Conservation (phyloP, 2,888 invertebrate genomes). For the Tipula helvola region DNA sequence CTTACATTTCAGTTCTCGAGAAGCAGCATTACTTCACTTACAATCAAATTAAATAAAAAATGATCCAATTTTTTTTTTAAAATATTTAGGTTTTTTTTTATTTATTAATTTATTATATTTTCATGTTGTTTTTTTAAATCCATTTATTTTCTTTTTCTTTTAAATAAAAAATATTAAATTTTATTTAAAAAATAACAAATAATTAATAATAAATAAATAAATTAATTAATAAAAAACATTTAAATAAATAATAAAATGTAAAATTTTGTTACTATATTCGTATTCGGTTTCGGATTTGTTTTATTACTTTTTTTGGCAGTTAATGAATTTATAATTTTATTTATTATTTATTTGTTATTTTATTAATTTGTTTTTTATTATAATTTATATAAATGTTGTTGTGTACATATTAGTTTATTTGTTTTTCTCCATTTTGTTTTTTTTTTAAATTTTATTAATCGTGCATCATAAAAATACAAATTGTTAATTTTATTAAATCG, state of each 20-base stretch:
- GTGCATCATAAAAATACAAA: conserved; percentile 4
- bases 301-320: neutral
- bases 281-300: neutral
- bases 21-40: too few relatives aligned
- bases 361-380: neutral
- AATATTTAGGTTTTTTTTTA: neutral
- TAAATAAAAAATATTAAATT: neutral
- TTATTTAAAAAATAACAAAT: neutral
- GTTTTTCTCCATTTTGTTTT: neutral
- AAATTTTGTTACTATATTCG: neutral
- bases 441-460: neutral
- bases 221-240: neutral
- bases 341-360: neutral
- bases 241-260: neutral
- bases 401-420: neutral
- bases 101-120: neutral
- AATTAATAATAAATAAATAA: neutral
- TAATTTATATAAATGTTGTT: neutral
- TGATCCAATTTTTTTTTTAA: neutral
- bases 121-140: neutral
- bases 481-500: neutral
- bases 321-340: neutral
- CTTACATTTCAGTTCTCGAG: too few relatives aligned
- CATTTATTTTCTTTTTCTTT: neutral
- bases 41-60: neutral